Evolutionary conservation across 2,113 vertebrate species (phyloP).

Genomic region (Psittacus erithacus): DNA sequence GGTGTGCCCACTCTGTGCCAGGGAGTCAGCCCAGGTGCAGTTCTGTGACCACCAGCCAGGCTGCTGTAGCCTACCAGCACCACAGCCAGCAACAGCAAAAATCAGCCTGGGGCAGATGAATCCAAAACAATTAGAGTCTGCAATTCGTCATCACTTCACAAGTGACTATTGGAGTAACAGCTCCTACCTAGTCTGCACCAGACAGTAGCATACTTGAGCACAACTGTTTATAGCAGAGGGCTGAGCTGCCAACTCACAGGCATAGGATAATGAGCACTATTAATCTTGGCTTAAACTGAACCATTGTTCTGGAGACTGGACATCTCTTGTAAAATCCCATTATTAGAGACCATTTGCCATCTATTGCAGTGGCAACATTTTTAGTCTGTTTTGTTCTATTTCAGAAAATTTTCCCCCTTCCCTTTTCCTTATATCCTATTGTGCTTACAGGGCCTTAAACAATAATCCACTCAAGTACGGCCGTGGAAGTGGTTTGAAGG

Average conservation of each 20-base stretch:
- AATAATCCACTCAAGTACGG: slow-evolving; percentile 14
- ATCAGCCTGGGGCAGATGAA: neutral
- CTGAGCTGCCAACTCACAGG: neutral
- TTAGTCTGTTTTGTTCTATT: neutral
- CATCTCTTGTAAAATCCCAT: slow-evolving; percentile 16
- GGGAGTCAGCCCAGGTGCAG: neutral
- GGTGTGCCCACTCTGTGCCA: accelerated
- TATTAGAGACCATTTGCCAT: slow-evolving; percentile 28
- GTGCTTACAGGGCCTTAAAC: slow-evolving; percentile 17
- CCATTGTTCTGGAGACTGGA: slow-evolving; percentile 14
- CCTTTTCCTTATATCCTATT: slow-evolving; percentile 14
- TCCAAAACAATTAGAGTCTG: neutral
- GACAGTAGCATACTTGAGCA: neutral
- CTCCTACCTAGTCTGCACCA: neutral
- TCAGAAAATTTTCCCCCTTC: neutral
- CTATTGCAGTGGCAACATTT: neutral
- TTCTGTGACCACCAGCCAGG: accelerated
- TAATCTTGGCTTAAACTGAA: slow-evolving; percentile 21
- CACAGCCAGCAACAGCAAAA: neutral
- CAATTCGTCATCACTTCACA: accelerated
- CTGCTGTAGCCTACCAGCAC: neutral
- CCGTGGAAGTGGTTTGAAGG: neutral
- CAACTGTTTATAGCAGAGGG: neutral
- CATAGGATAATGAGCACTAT: neutral
- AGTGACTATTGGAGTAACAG: accelerated